Conservation (phyloP, 2,797 vertebrate species). For the Gymnothorax javanicus region DNA sequence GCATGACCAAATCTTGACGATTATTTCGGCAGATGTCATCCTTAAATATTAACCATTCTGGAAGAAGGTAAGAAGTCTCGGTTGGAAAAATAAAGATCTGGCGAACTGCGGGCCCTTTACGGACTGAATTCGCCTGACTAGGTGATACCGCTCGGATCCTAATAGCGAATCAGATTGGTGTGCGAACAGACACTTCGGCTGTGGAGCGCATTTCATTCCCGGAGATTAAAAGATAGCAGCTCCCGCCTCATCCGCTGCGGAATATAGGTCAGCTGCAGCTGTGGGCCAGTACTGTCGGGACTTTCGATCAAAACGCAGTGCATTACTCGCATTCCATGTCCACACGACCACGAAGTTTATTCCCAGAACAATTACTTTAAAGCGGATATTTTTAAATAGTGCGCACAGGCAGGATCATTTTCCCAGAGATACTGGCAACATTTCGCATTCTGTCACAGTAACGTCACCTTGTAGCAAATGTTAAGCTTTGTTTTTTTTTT, state of each 20-base stretch:
- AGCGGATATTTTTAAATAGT: not conserved
- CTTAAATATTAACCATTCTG: not conserved
- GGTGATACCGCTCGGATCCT: not conserved
- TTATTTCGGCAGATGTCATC: not conserved
- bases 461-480: not conserved
- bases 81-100: not conserved
- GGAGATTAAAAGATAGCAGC: slow-evolving; percentile 11
- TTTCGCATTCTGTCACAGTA: not conserved
- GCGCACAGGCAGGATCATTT: not conserved
- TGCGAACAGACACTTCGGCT: not conserved
- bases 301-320: not conserved
- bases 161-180: not conserved
- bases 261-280: slow-evolving; percentile 12
- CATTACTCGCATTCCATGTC: not conserved
- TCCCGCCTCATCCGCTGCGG: not conserved
- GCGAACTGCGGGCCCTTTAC: not conserved
- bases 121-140: not conserved
- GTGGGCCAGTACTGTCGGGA: not conserved
- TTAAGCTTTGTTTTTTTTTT: not conserved
- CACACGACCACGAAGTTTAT: not conserved
- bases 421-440: not conserved
- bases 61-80: not conserved
- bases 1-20: not conserved
- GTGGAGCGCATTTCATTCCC: not conserved
- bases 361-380: not conserved